A percentile compares a stretch with the other conserved stretches of the same genome.
phyloP scores from a whole-genome alignment of 2,113 vertebrate species.

The Pluvialis apricaria region DNA sequence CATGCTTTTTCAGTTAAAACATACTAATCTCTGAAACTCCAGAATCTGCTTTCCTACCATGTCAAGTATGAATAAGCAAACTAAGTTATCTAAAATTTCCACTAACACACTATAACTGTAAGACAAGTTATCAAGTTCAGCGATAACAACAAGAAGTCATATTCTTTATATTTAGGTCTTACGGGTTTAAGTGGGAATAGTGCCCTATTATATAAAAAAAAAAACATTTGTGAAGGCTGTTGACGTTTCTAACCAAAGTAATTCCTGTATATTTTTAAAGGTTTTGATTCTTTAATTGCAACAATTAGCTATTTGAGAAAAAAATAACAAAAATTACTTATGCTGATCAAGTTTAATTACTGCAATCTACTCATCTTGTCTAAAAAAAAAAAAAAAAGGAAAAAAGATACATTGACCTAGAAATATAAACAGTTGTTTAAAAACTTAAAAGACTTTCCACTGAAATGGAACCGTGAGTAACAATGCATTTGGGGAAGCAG shows the following conservation, averaged over 20 bases:
- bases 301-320: slow-evolving; percentile 60
- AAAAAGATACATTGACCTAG: slow-evolving; percentile 69
- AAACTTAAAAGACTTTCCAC: slow-evolving; percentile 76
- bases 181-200: slow-evolving; percentile 48
- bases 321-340: slow-evolving; percentile 65
- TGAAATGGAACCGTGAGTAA: slow-evolving; percentile 77
- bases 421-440: slow-evolving; percentile 75
- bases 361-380: slow-evolving; percentile 67
- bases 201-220: slow-evolving; percentile 62
- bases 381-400: neutral
- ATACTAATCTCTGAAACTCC: slow-evolving; percentile 59
- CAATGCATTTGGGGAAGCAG: slow-evolving; percentile 79
- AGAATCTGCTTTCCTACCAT: slow-evolving; percentile 51
- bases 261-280: slow-evolving; percentile 64
- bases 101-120: slow-evolving; percentile 55
- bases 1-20: slow-evolving; percentile 68
- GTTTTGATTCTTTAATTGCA: slow-evolving; percentile 61
- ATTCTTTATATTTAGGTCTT: slow-evolving; percentile 45
- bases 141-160: slow-evolving; percentile 40
- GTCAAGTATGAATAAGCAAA: slow-evolving; percentile 54
- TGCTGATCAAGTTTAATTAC: slow-evolving; percentile 66
- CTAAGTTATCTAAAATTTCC: slow-evolving; percentile 45
- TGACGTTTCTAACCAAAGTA: slow-evolving; percentile 72
- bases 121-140: slow-evolving; percentile 53
- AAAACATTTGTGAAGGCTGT: slow-evolving; percentile 77